These are phyloP conservation scores for Crotalus viridis DNA, from an alignment of 2,113 vertebrate species.

Conservation along the genomic window DNA sequence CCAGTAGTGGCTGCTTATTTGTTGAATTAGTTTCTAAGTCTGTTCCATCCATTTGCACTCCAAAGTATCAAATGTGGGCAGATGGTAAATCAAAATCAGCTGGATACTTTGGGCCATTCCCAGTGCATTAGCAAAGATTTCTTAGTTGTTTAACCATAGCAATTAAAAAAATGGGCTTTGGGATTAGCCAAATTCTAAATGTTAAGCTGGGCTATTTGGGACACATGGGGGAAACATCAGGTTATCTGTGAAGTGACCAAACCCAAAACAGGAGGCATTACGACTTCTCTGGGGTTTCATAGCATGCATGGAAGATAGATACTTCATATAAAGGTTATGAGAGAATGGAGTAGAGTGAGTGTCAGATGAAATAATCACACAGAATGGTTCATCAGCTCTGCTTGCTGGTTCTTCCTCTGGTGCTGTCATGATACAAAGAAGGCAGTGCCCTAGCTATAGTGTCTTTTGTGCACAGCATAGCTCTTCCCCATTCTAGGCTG, in stretches of 20 bases:
- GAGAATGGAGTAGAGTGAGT: background rate
- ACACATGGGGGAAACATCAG: background rate
- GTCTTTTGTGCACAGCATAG: background rate
- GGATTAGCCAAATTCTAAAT: background rate
- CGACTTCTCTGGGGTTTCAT: background rate
- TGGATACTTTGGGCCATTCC: background rate
- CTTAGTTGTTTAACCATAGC: background rate
- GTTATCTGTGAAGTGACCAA: background rate
- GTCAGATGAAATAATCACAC: background rate
- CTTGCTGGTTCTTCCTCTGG: background rate
- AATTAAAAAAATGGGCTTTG: background rate
- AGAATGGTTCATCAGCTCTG: background rate
- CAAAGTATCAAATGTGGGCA: background rate
- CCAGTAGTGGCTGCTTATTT: too few species aligned
- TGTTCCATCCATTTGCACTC: background rate
- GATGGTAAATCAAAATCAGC: background rate
- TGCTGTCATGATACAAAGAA: background rate
- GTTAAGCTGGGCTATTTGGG: background rate
- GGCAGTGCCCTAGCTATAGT: background rate
- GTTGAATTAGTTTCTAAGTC: background rate
- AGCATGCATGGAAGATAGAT: background rate
- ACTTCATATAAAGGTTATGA: background rate
- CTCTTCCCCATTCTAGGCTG: background rate
- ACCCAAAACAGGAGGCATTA: background rate
- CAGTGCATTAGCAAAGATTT: background rate